Base-by-base conservation (phyloP, 2,113 vertebrate species). In the Bufo bufo region DNA sequence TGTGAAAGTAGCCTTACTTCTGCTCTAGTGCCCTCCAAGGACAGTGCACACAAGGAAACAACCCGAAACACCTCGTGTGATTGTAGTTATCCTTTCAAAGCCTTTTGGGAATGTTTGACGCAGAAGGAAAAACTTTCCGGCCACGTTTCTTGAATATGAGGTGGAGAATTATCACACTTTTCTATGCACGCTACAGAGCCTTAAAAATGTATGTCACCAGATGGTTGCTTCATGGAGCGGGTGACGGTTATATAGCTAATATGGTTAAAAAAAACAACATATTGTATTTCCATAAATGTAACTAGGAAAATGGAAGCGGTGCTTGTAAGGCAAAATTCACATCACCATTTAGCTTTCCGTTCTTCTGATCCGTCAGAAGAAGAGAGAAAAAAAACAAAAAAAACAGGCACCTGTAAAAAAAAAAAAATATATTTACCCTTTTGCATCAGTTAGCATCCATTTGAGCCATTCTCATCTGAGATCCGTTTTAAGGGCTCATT, bases 151-250 rank as follows among this genome's bases (percentile, higher is more conserved):
- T 4, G 69, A 14, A 33, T 43, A 12, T 6, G 33, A 47, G 43
- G 13, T 74, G 16, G 14, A 17, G 45, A 74, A 74, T 74, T 14
- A 71, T 71, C 14, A 74, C 45, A 74, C 69, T 43, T 74, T 47
- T 19, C 14, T 74, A 4, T 74, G 45, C 71, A 23, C 16, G 3
- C 0, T 74, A 17, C 43, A 45, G 49, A 74, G 71, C 43, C 45
- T 3, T 49, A 74, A 74, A 71, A 74, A 74, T 74, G 43, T 49
- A 43, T 72, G 71, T 74, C 45, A 74, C 71, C 71, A 74, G 71
- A 74, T 74, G 71, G 71, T 49, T 47, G 71, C 69, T 49, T 45
- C 43, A 17, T 47, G 71, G 49, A 14, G 3, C 45, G 5, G 45
- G 69, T 43, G 43, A 71, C 23, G 14, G 71, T 45, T 17, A 47